A percentile compares a stretch with the other conserved stretches of the same genome.
Conservation (phyloP, 2,113 vertebrate species). For the Catagonus wagneri region DNA sequence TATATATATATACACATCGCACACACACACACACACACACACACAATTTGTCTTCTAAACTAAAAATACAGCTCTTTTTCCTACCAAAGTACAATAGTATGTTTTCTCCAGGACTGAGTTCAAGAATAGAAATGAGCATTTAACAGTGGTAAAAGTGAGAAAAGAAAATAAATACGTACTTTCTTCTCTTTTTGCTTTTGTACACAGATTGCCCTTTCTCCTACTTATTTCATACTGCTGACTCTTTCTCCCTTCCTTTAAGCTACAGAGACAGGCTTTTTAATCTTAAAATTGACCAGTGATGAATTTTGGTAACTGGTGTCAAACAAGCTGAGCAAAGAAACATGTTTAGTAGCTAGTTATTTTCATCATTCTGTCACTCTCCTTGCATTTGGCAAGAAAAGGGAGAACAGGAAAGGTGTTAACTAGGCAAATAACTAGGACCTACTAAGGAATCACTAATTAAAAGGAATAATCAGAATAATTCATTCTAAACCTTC, state of each 20-base stretch:
- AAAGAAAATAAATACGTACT: not conserved
- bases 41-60: not conserved
- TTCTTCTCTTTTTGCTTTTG: not conserved
- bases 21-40: not conserved
- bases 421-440: not conserved
- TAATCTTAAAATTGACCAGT: not conserved
- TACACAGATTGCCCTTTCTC: not conserved
- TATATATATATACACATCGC: not conserved
- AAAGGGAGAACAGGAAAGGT: not conserved
- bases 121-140: not conserved
- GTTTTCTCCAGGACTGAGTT: not conserved
- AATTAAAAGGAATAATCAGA: not conserved
- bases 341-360: not conserved
- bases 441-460: not conserved
- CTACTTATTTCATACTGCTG: not conserved
- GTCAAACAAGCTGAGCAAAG: not conserved
- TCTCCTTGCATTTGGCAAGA: not conserved
- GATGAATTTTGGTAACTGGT: not conserved
- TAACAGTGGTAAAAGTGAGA: not conserved
- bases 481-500: not conserved
- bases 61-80: not conserved
- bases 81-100: not conserved
- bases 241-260: not conserved
- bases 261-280: not conserved
- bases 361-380: constrained; percentile 12